phyloP scores from a whole-genome alignment of 2,888 invertebrate species.

The Zygaena filipendulae region DNA sequence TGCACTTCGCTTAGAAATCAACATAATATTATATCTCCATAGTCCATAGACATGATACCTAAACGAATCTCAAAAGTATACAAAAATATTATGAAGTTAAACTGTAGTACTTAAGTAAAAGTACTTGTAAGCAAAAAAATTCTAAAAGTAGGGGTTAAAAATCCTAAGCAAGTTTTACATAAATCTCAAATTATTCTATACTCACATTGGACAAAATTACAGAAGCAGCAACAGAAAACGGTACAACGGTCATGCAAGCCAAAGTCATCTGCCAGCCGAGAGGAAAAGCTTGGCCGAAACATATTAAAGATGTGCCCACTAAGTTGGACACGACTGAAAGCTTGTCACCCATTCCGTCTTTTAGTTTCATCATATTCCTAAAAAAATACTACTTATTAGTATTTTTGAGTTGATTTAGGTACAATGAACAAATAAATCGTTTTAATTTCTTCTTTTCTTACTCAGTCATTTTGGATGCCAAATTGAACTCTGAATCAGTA shows the following conservation, averaged over 20 bases:
- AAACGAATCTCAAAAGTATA: too few species aligned
- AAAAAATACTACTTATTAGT: conserved; percentile 4
- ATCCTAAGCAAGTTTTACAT: too few species aligned
- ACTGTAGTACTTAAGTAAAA: too few species aligned
- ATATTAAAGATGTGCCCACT: conserved; percentile 75
- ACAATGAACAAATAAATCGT: too few species aligned
- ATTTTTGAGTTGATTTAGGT: too few species aligned
- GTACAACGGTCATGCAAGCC: conserved; percentile 81
- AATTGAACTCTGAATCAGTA: conserved; percentile 73
- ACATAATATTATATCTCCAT: too few species aligned
- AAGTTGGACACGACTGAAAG: conserved; percentile 79
- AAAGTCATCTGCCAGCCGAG: conserved; percentile 88
- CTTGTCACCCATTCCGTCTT: conserved; percentile 88
- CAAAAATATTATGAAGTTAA: too few species aligned
- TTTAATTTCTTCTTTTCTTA: too few species aligned
- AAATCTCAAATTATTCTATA: conserved; percentile 15
- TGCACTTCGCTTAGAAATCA: too few species aligned
- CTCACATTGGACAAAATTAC: conserved; percentile 78
- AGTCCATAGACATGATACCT: too few species aligned
- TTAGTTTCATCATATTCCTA: conserved; percentile 80
- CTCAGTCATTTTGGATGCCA: conserved; percentile 80
- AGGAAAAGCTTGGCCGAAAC: conserved; percentile 77
- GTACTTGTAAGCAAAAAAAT: too few species aligned
- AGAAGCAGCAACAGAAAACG: conserved; percentile 79
- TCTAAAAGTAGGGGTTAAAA: too few species aligned